phyloP scores from a whole-genome alignment of 2,797 vertebrate genomes.

The Phataginus tricuspis region DNA sequence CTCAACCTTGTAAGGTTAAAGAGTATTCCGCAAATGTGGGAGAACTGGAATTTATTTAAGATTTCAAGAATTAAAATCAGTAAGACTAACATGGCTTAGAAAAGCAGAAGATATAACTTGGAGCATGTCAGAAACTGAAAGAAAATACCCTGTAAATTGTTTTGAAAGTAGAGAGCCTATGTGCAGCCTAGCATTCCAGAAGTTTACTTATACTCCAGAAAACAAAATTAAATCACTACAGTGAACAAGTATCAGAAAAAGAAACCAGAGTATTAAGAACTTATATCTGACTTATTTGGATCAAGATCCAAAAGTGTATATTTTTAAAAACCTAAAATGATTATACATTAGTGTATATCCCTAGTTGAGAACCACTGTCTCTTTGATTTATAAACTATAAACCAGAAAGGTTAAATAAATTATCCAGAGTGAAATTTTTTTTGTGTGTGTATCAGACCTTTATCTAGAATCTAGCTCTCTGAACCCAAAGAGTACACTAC shows the following conservation, averaged over 20 bases:
- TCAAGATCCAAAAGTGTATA: background rate
- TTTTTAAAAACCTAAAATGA: background rate
- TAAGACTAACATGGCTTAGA: background rate
- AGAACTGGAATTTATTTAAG: background rate
- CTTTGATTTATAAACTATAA: background rate
- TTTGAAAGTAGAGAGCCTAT: background rate
- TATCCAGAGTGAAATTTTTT: background rate
- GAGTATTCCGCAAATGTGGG: background rate
- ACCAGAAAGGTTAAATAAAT: background rate
- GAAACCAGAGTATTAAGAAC: background rate
- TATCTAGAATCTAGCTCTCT: conserved; percentile 23
- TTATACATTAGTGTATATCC: background rate
- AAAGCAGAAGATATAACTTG: background rate
- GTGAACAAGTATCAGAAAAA: background rate
- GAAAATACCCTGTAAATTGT: background rate
- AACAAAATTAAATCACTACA: background rate
- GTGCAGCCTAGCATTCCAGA: background rate
- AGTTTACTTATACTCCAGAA: background rate
- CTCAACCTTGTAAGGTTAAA: background rate
- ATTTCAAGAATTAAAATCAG: background rate
- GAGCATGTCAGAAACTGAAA: background rate
- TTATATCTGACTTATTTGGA: background rate
- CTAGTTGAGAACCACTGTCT: background rate
- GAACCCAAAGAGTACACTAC: background rate
- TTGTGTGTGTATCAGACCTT: background rate